These are phyloP conservation scores for Peromyscus leucopus DNA, from an alignment of 2,113 vertebrate species.

Conservation along the genomic window DNA sequence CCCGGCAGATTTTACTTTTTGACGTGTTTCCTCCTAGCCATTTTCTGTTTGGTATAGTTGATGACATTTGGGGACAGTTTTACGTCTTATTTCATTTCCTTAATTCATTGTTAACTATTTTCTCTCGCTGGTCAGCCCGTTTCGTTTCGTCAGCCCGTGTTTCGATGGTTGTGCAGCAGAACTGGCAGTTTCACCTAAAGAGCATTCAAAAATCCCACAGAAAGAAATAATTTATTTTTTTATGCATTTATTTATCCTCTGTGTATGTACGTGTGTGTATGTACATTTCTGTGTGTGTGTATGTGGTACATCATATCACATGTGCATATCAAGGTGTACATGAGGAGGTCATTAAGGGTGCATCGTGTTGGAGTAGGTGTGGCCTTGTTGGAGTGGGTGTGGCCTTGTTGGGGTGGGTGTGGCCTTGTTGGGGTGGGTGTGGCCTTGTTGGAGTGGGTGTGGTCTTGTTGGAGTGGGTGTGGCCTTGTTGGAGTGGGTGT, in stretches of 20 bases:
- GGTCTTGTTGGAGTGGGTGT: too few species aligned
- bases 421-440: too few species aligned
- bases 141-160: neutral
- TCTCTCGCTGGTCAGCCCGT: neutral
- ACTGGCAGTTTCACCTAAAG: neutral
- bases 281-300: too few species aligned
- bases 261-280: too few species aligned
- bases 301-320: neutral
- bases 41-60: neutral
- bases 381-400: neutral
- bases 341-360: neutral
- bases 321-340: neutral
- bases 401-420: too few species aligned
- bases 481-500: too few species aligned
- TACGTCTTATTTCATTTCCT: slow-evolving; percentile 8
- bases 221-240: neutral
- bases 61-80: neutral
- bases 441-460: too few species aligned
- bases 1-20: neutral
- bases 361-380: neutral
- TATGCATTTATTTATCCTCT: neutral
- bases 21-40: neutral
- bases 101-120: neutral
- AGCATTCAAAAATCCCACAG: slow-evolving; percentile 1
- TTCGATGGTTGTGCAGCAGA: neutral